A percentile compares a stretch with the other conserved stretches of the same genome.
Conservation (phyloP, 2,113 vertebrate genomes). For the Ctenodactylus gundi region DNA sequence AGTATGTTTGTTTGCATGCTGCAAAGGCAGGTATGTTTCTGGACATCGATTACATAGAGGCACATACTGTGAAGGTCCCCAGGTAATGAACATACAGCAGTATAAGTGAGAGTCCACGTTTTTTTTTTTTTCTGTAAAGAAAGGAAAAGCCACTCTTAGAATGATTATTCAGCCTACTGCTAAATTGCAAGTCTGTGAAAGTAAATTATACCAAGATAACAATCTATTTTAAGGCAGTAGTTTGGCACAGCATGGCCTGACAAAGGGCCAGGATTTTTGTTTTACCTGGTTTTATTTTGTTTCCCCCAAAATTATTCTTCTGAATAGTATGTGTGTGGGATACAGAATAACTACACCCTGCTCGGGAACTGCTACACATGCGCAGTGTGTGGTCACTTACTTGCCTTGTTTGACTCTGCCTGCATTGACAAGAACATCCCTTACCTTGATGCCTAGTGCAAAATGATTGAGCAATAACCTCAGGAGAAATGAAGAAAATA, state of each 20-base stretch:
- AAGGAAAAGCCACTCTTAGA: neutral
- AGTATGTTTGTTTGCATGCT: neutral
- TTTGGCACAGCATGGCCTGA: neutral
- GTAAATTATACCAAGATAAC: neutral
- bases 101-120: neutral
- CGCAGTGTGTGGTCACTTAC: neutral
- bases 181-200: neutral
- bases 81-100: neutral
- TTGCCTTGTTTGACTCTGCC: neutral
- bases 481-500: neutral
- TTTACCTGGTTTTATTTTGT: too few species aligned
- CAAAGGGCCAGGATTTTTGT: neutral
- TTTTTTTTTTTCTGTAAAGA: neutral
- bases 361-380: too few species aligned
- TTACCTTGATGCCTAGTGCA: neutral
- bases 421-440: neutral
- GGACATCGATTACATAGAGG: neutral
- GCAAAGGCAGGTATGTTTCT: neutral
- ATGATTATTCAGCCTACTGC: neutral
- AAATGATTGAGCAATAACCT: neutral
- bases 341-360: too few species aligned
- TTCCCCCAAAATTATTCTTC: too few species aligned
- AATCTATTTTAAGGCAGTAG: neutral
- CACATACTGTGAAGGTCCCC: neutral
- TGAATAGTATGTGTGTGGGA: too few species aligned